Base-by-base conservation (phyloP, 2,113 vertebrate species). In the Suncus etruscus region DNA sequence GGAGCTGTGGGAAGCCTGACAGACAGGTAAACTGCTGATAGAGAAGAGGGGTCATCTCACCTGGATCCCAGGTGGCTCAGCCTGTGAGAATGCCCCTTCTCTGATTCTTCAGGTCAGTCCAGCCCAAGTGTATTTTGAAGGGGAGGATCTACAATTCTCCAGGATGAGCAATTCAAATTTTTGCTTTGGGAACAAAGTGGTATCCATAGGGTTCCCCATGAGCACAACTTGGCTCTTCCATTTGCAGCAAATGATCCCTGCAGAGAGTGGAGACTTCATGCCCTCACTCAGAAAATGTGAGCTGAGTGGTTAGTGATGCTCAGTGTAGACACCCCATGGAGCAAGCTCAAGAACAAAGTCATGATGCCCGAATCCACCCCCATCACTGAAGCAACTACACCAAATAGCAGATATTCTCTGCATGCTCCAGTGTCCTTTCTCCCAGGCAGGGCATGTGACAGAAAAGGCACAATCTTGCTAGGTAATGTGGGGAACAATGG, bases 401-500 rank as follows among this genome's bases (percentile, higher is more conserved):
- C 32, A 66, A 89, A 94, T 95, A 77, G 63, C 4, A 31, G 72
- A 51, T 54, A 80, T 84, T 87, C 39, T 39, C 39, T 39, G 39
- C 5, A 39, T 39, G 39, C 39, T 39, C 39, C 5, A 5, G 39
- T 39, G 39, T 39, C 39, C 39, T 5, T 39, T 39, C 39, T 39
- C 39, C 39, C 39, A 39, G 39, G 39, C 39, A 39, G 39, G 39
- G 39, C 39, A 39, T 39, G 39, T 39, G 39, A 39, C 39, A 39
- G 66, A 73, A 90, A 81, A 95, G 74, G 87, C 47, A 14, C 87
- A 73, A 74, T 89, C 87, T 92, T 91, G 85, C 75, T 79, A 94
- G 94, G 91, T 91, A 82, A 93, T 76, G 91, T 65, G 51, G 84
- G 84, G 82, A 76, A 90, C 90, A 90, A 83, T 79, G 76, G 69